Base-by-base conservation (phyloP, 2,797 vertebrate genomes). In the Myripristis murdjan region DNA sequence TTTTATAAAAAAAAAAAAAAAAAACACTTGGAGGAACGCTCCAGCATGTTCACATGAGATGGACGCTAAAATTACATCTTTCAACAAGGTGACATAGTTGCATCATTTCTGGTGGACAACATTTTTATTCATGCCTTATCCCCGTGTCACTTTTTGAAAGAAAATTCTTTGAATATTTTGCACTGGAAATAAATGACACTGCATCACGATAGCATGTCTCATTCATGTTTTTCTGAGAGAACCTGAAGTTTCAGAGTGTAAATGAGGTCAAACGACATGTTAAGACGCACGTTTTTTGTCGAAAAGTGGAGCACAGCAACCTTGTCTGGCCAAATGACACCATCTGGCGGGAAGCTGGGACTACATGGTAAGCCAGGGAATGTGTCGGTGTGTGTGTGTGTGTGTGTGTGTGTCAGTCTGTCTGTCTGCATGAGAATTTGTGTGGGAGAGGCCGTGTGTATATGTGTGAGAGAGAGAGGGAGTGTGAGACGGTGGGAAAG, bases 331-430 rank as follows among this genome's bases (percentile, higher is more conserved):
- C 87, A 86, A 86, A 86, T 85, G 81, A 87, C 87, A 89, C 86
- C 89, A 88, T 92, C 88, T 91, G 87, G 69, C 70, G 77, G 87
- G 84, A 85, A 78, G 69, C 70, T 69, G 75, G 72, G 84, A 79
- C 81, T 80, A 52, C 77, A 68, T 67, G 55, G 80, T 72, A 53
- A 73, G 71, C 78, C 58, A 81, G 58, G 35, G 59, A 60, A 31
- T 11, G 20, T 60, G 20, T 64, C 47, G 44, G 58, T 33, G 28
- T 48, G 65, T 22, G 64, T n/a, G 33, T 56, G 53, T 54, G 52
- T 18, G 52, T 33, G 52, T n/a, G 52, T 54, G 53, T 37, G 31
- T 56, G 53, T 56, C 31, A 54, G 44, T 62, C 7, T 39, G 20
- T 43, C 23, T 47, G 31, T 63, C 9, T 69, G 12, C 14, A n/a